Evolutionary conservation across 2,113 vertebrate species (phyloP).

Genomic region (Axis porcinus): DNA sequence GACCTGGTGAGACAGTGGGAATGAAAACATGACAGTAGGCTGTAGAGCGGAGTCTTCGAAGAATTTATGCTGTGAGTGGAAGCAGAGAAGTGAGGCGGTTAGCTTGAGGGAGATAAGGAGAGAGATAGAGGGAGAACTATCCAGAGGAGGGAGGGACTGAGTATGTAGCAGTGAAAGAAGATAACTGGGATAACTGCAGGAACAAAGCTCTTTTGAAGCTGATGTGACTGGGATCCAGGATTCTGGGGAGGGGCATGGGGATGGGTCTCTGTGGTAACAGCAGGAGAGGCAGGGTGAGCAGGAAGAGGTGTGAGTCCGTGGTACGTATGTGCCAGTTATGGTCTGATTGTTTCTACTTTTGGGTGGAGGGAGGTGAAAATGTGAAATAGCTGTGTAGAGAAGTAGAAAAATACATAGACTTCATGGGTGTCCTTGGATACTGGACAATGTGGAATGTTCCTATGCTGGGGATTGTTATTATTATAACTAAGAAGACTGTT

Average conservation of each 20-base stretch:
- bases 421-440: background rate
- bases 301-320: background rate
- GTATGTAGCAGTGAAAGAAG: background rate
- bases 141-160: background rate
- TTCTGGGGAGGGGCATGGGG: background rate
- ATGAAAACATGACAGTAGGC: background rate
- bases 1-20: background rate
- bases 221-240: background rate
- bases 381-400: background rate
- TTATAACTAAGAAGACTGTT: background rate
- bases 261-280: background rate
- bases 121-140: background rate
- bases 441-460: background rate
- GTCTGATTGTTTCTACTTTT: background rate
- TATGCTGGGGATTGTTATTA: background rate
- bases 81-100: background rate
- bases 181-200: background rate
- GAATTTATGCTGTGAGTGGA: background rate
- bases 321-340: background rate
- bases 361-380: background rate
- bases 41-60: background rate
- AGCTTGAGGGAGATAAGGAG: background rate
- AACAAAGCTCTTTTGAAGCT: background rate
- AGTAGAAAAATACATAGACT: background rate
- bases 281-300: background rate